Evolutionary conservation across 2,888 invertebrate species (phyloP), one percentile per base, ranked within the genome.

Genomic region (Tenthredo mesomela): DNA sequence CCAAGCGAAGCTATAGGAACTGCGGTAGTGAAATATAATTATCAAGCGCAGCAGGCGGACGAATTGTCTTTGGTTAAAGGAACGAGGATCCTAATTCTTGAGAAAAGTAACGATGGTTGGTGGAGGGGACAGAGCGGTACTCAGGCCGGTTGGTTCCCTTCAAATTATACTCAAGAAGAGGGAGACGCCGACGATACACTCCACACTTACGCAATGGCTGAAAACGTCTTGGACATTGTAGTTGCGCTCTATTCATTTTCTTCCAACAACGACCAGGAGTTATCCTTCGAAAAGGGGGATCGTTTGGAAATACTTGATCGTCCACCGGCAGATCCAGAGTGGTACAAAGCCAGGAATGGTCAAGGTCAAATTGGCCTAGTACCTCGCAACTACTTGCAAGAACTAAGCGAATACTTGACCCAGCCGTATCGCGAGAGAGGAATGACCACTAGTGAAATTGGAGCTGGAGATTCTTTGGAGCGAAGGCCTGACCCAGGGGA

Each of bases 51-150:
- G 94, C 98, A 99, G 93, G 96, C 98, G 1, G 99, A 99, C 92
- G 99, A 99, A 93, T 94, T 99, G 84, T 97, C 98, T 0, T 95
- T 99, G 87, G 96, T 97, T 71, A 99, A 99, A 94, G 99, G 99
- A 89, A 98, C 98, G 85, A 95, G 97, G 89, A 98, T 99, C 89
- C 95, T 97, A 86, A 99, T 99, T 88, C 94, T 99, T 88, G 99
- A 99, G 94, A 99, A 99, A 94, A 99, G 98, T 90, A 98, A 98
- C 89, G 99, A 99, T 94, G 93, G 95, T 86, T 99, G 99, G 99
- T 99, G 99, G 99, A 96, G 99, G 91, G 99, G 99, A 82, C 98
- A 98, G 94, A 95, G 95, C 89, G 95, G 95, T 73, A 95, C 95
- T 84, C 94, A 94, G 80, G 95, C 95, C 37, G 97, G 97, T 29